These are phyloP conservation scores for Setipinna tenuifilis DNA, from an alignment of 2,797 vertebrate genomes.

Conservation along the genomic window DNA sequence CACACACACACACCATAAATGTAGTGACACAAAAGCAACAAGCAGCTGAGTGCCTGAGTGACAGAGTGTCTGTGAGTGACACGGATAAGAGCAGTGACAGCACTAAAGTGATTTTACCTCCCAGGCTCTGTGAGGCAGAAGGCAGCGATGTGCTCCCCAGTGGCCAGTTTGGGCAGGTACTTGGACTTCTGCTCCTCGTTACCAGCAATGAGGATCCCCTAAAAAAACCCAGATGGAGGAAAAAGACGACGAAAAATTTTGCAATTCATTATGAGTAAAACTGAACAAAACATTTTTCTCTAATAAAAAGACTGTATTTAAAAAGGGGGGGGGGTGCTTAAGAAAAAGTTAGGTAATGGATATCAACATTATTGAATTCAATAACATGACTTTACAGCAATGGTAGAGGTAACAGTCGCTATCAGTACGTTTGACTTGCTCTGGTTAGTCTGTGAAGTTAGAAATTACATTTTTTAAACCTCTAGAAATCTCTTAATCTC, in stretches of 20 bases:
- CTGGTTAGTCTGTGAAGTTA: too few relatives aligned
- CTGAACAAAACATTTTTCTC: background rate
- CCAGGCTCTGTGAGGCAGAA: conserved; percentile 95
- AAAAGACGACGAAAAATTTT: background rate
- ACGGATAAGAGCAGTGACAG: background rate
- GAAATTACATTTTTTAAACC: too few relatives aligned
- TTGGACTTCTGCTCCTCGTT: conserved; percentile 91
- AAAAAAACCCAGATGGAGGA: conserved; percentile 47
- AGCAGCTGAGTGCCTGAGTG: background rate
- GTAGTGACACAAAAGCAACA: background rate
- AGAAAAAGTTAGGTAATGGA: background rate
- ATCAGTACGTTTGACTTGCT: background rate
- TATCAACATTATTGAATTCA: background rate
- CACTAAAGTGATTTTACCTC: conserved; percentile 75
- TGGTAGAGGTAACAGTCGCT: too few relatives aligned
- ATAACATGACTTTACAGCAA: background rate
- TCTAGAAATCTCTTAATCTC: background rate
- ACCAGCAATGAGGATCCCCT: conserved; percentile 93
- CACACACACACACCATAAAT: background rate
- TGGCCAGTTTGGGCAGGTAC: conserved; percentile 89
- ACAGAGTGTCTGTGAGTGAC: background rate
- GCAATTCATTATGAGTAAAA: background rate
- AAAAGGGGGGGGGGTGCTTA: too few relatives aligned
- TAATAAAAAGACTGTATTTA: too few relatives aligned
- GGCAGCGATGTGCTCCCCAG: conserved; percentile 91